phyloP scores from a whole-genome alignment of 2,797 vertebrate genomes.

The Poeciliopsis turneri region DNA sequence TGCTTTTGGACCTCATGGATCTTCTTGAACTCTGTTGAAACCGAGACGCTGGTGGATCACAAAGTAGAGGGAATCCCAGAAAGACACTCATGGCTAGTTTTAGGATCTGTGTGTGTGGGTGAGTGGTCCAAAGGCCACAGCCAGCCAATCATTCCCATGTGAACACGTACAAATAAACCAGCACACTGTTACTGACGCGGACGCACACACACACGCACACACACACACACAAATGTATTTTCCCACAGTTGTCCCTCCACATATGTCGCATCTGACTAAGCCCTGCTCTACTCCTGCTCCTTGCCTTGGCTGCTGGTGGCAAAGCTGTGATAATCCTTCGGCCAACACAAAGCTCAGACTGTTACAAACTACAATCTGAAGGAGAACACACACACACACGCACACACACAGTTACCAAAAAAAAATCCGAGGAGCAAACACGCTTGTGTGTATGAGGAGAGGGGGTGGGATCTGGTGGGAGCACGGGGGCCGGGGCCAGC shows the following conservation, averaged over 20 bases:
- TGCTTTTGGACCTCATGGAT: slow-evolving; percentile 40
- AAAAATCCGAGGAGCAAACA: slow-evolving; percentile 76
- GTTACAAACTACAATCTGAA: slow-evolving; percentile 79
- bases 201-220: slow-evolving; percentile 35
- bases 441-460: slow-evolving; percentile 48
- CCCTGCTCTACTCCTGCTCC: slow-evolving; percentile 69
- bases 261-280: slow-evolving; percentile 65
- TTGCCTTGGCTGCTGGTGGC: slow-evolving; percentile 79
- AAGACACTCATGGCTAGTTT: slow-evolving; percentile 22
- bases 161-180: slow-evolving; percentile 50
- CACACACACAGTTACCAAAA: slow-evolving; percentile 58
- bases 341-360: slow-evolving; percentile 81
- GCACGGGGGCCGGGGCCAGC: slow-evolving; percentile 49
- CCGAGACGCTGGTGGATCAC: slow-evolving; percentile 30
- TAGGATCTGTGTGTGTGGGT: slow-evolving; percentile 24
- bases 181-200: not conserved
- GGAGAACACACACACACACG: slow-evolving; percentile 56
- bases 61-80: slow-evolving; percentile 28
- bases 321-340: slow-evolving; percentile 82
- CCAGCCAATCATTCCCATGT: slow-evolving; percentile 71
- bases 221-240: slow-evolving; percentile 36
- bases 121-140: slow-evolving; percentile 61
- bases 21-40: slow-evolving; percentile 30
- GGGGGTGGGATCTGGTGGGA: slow-evolving; percentile 54
- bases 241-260: slow-evolving; percentile 71